These are phyloP conservation scores for Fukomys damarensis DNA, from an alignment of 2,113 vertebrate species.

Conservation along the genomic window DNA sequence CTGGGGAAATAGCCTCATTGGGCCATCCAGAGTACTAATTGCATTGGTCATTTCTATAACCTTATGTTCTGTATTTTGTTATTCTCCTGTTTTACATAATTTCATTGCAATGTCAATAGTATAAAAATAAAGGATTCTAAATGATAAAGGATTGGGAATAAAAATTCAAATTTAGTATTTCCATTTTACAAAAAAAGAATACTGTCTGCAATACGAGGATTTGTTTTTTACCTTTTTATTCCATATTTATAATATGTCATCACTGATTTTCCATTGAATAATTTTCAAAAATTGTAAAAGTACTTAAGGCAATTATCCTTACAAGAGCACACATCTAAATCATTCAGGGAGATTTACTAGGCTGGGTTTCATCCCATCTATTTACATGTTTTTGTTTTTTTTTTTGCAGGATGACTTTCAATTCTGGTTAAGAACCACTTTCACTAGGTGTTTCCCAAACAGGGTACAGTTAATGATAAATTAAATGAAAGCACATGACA, in stretches of 20 bases:
- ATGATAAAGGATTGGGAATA: neutral
- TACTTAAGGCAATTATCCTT: neutral
- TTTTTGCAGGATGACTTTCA: neutral
- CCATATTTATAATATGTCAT: neutral
- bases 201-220: neutral
- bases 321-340: neutral
- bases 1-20: neutral
- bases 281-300: neutral
- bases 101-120: neutral
- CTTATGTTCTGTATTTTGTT: neutral
- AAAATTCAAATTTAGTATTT: neutral
- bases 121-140: neutral
- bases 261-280: neutral
- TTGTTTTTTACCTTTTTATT: neutral
- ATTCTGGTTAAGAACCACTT: conserved; percentile 4
- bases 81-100: neutral
- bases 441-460: neutral
- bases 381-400: neutral
- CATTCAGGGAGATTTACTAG: neutral
- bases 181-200: neutral
- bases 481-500: neutral
- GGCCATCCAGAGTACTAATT: neutral
- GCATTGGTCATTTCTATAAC: neutral
- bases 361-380: neutral
- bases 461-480: neutral